Evolutionary conservation across 1,140 invertebrate genomes (phyloP), one percentile per base, ranked within the genome.

Genomic region (Homalodisca vitripennis): DNA sequence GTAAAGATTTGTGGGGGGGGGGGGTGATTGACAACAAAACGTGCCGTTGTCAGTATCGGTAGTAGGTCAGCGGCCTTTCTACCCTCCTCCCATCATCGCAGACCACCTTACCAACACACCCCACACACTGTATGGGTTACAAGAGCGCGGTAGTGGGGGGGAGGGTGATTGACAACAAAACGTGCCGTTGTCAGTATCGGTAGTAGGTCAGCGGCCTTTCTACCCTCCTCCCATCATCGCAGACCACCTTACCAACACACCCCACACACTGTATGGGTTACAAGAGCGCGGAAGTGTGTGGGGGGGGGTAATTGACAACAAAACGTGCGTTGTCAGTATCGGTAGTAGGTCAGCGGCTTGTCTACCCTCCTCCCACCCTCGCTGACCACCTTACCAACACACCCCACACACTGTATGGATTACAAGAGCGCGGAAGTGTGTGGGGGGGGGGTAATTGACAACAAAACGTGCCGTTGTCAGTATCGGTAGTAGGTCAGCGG

Each of bases 381-480:
- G 6, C 34, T 41, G 6, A 41, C 34, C 6, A 41, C 34, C 17
- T 10, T 41, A n/a, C n/a, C n/a, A n/a, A n/a, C n/a, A n/a, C n/a
- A n/a, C n/a, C n/a, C n/a, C n/a, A 17, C 34, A 41, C 34, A 41
- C 6, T 41, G 34, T 41, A 6, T 41, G 34, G 34, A 10, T 17
- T 41, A 17, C 6, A n/a, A 41, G 6, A 10, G 34, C 6, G 34
- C 6, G 34, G 34, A 41, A 41, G 34, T n/a, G n/a, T n/a, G n/a
- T 41, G 34, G 34, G 34, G 34, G 34, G n/a, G 17, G 34, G n/a
- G 26, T 22, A 26, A 13, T 13, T 30, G 27, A 60, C 14, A 60
- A 60, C 55, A 60, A 60, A 60, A 60, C 55, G 55, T 60, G 55
- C 22, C n/a, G 55, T 26, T 29, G 14, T n/a, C n/a, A n/a, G n/a